phyloP scores from a whole-genome alignment of 1,140 invertebrate genomes.

The Formica selysi region DNA sequence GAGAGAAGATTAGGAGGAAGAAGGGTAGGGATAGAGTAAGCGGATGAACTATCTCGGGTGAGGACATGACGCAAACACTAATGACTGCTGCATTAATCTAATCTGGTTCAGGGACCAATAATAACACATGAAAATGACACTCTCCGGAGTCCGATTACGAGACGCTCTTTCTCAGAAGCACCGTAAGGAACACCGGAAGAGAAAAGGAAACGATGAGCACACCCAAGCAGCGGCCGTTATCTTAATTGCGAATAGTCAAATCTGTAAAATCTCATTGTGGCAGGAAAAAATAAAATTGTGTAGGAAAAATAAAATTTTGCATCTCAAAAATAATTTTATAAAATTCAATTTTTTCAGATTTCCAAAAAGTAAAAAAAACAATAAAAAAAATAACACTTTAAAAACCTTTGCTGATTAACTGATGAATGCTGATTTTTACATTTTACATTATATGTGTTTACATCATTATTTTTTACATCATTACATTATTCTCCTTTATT shows the following conservation, averaged over 20 bases:
- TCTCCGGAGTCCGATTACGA: constrained; percentile 53
- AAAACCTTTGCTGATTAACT: background rate
- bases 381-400: background rate
- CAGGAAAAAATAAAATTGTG: background rate
- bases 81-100: constrained; percentile 77
- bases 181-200: constrained; percentile 41
- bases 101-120: constrained; percentile 73
- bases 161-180: constrained; percentile 29
- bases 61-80: constrained; percentile 71
- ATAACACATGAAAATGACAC: constrained; percentile 74
- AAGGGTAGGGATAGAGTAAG: background rate
- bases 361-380: background rate
- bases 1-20: constrained; percentile 24
- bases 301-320: background rate
- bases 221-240: background rate
- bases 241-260: background rate
- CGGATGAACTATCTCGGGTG: constrained; percentile 59
- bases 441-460: background rate
- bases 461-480: too few species aligned
- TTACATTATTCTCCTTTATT: background rate
- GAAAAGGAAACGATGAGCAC: constrained; percentile 24
- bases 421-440: background rate
- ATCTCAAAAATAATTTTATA: background rate
- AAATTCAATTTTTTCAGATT: background rate
- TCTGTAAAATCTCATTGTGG: background rate